These are phyloP conservation scores for Steinernema khuongi DNA, from an alignment of 1,140 invertebrate genomes.

Conservation along the genomic window DNA sequence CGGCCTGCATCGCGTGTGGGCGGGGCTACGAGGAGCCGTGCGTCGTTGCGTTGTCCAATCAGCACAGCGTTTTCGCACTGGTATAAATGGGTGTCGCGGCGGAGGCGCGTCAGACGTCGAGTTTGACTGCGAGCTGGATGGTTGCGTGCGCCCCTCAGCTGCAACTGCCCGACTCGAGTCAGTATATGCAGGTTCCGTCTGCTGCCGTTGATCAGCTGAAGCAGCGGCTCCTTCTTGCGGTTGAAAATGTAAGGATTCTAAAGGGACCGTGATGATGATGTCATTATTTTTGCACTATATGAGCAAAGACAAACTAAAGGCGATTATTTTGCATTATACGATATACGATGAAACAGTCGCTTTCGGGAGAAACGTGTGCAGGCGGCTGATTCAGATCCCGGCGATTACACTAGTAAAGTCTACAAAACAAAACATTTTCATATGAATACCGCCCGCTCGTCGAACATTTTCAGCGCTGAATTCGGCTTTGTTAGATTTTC, in stretches of 20 bases:
- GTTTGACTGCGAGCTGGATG: constrained; percentile 25
- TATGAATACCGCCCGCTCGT: background rate
- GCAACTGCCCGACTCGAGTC: constrained; percentile 28
- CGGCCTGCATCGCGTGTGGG: background rate
- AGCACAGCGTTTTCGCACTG: background rate
- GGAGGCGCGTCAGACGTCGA: constrained; percentile 5
- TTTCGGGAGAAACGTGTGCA: background rate
- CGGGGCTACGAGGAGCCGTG: background rate
- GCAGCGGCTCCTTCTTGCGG: constrained; percentile 31
- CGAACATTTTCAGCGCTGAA: background rate
- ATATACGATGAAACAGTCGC: background rate
- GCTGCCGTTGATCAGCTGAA: constrained; percentile 37
- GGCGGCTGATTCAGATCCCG: too few species aligned
- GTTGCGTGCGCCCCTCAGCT: constrained; percentile 35
- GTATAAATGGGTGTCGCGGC: constrained; percentile 3
- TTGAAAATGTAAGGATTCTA: constrained; percentile 38
- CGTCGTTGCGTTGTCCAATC: background rate
- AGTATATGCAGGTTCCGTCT: constrained; percentile 23
- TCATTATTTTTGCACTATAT: constrained; percentile 18
- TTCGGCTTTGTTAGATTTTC: background rate
- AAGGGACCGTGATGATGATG: constrained; percentile 8
- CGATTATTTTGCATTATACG: constrained; percentile 26
- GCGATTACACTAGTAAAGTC: background rate
- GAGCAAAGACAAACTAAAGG: constrained; percentile 16
- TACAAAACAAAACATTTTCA: background rate